Conservation (phyloP, 2,888 invertebrate species). For the Leptura quadrifasciata region DNA sequence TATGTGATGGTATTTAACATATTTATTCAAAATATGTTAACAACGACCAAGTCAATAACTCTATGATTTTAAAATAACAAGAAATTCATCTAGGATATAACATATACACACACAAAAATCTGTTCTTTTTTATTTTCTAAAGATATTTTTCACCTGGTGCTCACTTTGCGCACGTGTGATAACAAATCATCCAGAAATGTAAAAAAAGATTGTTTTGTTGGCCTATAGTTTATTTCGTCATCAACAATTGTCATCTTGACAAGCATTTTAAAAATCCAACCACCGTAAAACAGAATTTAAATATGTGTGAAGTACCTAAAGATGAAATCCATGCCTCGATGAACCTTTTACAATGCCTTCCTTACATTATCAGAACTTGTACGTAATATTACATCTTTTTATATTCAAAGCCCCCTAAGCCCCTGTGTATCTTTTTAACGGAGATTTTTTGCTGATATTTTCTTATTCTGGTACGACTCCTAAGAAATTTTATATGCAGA, state of each 20-base stretch:
- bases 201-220: conserved; percentile 27
- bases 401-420: background rate
- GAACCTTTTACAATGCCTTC: conserved; percentile 35
- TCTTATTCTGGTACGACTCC: background rate
- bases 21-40: too few species aligned
- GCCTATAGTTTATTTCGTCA: conserved; percentile 39
- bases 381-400: conserved; percentile 1
- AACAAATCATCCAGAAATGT: conserved; percentile 35
- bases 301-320: conserved; percentile 54
- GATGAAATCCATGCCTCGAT: conserved; percentile 44
- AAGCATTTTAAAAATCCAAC: conserved; percentile 55
- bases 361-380: conserved; percentile 13
- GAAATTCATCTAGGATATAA: background rate
- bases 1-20: too few species aligned
- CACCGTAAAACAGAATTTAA: conserved; percentile 58
- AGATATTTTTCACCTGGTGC: conserved; percentile 15
- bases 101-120: background rate
- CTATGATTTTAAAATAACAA: background rate
- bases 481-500: background rate
- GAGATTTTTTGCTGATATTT: background rate
- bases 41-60: too few species aligned
- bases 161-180: conserved; percentile 35
- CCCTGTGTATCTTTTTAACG: background rate
- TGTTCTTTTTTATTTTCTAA: background rate
- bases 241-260: conserved; percentile 59